phyloP scores from a whole-genome alignment of 2,113 vertebrate genomes.

The Pollimyrus isidori region DNA sequence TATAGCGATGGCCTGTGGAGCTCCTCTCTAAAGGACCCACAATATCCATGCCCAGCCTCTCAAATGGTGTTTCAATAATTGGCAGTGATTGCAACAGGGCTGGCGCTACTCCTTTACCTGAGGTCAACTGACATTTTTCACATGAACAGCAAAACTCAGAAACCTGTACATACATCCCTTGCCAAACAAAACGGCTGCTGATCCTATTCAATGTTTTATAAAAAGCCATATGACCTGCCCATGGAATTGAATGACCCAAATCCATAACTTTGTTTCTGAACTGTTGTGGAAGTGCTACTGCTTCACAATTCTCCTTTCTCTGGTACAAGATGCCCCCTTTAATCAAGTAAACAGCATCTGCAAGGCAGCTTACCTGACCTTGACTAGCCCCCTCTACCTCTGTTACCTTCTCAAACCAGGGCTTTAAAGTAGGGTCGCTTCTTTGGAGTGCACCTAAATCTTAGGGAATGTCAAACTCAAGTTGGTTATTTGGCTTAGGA shows the following conservation, averaged over 20 bases:
- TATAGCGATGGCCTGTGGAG: too few relatives aligned
- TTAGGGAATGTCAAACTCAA: not conserved
- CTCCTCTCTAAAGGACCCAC: too few relatives aligned
- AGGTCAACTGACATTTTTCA: not conserved
- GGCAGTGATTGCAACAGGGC: not conserved
- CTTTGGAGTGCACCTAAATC: not conserved
- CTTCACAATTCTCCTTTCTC: not conserved
- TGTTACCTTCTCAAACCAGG: not conserved
- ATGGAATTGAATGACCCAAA: not conserved
- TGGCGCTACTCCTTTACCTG: not conserved
- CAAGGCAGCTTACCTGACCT: not conserved
- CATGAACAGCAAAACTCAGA: not conserved
- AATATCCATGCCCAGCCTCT: not conserved
- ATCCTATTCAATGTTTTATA: not conserved
- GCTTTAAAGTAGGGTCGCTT: not conserved
- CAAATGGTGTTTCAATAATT: conserved; percentile 4
- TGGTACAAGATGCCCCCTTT: not conserved
- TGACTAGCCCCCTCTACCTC: not conserved
- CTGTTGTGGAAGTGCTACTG: not conserved
- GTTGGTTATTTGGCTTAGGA: not conserved
- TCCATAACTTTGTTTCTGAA: not conserved
- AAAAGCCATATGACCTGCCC: not conserved
- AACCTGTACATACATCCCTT: not conserved
- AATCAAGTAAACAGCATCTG: not conserved
- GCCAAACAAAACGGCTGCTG: not conserved